Evolutionary conservation across 2,113 vertebrate genomes (phyloP), one percentile per base, ranked within the genome.

Genomic region (Melanostigma gelatinosum): DNA sequence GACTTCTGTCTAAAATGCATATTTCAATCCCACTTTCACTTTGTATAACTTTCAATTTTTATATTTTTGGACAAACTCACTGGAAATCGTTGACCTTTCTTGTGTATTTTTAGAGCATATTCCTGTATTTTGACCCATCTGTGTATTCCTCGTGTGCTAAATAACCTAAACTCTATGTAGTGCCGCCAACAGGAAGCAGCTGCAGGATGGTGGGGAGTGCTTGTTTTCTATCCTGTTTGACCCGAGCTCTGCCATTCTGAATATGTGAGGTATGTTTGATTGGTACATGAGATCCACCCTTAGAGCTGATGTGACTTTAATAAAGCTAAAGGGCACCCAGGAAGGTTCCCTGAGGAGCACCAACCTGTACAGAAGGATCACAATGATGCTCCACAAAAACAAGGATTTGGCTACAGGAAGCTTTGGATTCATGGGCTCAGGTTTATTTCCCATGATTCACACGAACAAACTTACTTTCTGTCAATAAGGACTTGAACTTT

Each of bases 401-500:
- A 20, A 66, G 32, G 5, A 61, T 52, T 13, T 34, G 8, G 32
- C 34, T 10, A 15, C 6, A 3, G 61, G 5, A 54, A 24, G 50
- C 16, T 24, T 54, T 67, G 3, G 0, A 12, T 42, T 4, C 3
- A 44, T 44, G 3, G 10, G 8, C 34, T 11, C 9, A 36, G 3
- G 1, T 44, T 24, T 54, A 10, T 44, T 62, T 29, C 48, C 18
- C 16, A 55, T 29, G 36, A 61, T 29, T 69, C 7, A 57, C 1
- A 55, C 12, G 5, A 13, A 75, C 13, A 82, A 29, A 94, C 97
- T 96, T 94, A 99, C 97, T 94, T 96, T 93, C 96, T 95, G 73
- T 97, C 94, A 34, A 95, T 94, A 42, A 99, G 94, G 58, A 98
- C 94, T 83, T 97, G 90, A 46, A 96, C 97, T 18, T 96, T 95